Evolutionary conservation across 2,888 invertebrate genomes (phyloP).

Genomic region (Anorthoa munda): DNA sequence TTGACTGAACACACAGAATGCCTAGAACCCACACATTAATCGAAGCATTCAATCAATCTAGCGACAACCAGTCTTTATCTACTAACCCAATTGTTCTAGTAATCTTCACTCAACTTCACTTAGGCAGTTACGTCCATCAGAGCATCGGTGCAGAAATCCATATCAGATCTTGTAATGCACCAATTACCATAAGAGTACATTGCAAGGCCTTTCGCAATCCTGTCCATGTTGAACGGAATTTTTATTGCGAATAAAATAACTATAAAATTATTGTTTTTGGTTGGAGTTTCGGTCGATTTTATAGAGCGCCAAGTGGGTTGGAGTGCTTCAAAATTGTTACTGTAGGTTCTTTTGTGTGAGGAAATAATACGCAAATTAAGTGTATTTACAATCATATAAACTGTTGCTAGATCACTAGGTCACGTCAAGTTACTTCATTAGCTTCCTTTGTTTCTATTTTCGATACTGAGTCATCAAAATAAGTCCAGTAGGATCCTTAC

Average conservation of each 20-base stretch:
- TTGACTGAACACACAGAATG: conserved; percentile 12
- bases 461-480: background rate
- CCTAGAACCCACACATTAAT: conserved; percentile 8
- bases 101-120: conserved; percentile 28
- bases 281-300: conserved; percentile 27
- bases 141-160: conserved; percentile 72
- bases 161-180: conserved; percentile 86
- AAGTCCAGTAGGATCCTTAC: too few relatives aligned
- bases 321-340: background rate
- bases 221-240: conserved; percentile 39
- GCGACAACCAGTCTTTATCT: conserved; percentile 17
- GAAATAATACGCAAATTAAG: background rate
- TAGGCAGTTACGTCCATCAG: conserved; percentile 46
- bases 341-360: background rate
- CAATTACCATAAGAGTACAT: conserved; percentile 74
- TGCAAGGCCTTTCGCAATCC: conserved; percentile 49
- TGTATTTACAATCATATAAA: background rate
- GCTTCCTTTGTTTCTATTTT: background rate
- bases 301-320: conserved; percentile 15
- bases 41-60: conserved; percentile 25
- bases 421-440: background rate
- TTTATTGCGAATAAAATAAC: conserved; percentile 50
- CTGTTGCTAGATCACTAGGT: background rate
- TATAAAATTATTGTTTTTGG: conserved; percentile 46
- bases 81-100: conserved; percentile 39